Evolutionary conservation across 2,113 vertebrate genomes (phyloP).

Genomic region (Cricetomys ansorgei): DNA sequence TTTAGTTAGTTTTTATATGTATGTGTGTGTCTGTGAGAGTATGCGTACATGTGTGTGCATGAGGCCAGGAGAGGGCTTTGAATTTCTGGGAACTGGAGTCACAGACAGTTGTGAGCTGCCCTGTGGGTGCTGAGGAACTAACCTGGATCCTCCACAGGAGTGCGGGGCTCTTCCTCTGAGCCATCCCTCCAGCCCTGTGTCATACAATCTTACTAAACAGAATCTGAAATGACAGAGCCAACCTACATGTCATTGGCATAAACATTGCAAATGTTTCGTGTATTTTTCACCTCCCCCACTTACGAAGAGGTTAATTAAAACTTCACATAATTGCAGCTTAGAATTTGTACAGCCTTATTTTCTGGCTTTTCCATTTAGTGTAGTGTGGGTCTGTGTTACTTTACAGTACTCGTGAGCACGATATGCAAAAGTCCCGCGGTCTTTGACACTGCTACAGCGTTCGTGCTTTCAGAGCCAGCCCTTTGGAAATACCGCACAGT

Average conservation of each 20-base stretch:
- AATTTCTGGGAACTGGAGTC: background rate
- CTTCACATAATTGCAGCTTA: constrained; percentile 49
- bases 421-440: constrained; percentile 66
- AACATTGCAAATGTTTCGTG: constrained; percentile 19
- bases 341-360: constrained; percentile 63
- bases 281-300: background rate
- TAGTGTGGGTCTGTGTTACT: constrained; percentile 32
- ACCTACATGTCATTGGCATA: background rate
- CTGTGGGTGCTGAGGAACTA: background rate
- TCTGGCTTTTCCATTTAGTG: constrained; percentile 43
- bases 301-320: constrained; percentile 43
- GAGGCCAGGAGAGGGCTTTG: background rate
- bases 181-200: background rate
- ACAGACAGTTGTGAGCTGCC: background rate
- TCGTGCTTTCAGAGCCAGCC: background rate
- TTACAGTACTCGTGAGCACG: constrained; percentile 67
- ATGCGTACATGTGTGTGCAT: background rate
- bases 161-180: background rate
- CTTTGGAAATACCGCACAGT: background rate
- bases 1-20: background rate
- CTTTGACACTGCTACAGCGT: constrained; percentile 37
- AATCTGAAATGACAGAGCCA: constrained; percentile 3
- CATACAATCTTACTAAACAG: constrained; percentile 10
- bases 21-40: background rate
- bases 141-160: background rate